These are phyloP conservation scores for Upupa epops DNA, from an alignment of 2,113 vertebrate genomes.

Conservation along the genomic window DNA sequence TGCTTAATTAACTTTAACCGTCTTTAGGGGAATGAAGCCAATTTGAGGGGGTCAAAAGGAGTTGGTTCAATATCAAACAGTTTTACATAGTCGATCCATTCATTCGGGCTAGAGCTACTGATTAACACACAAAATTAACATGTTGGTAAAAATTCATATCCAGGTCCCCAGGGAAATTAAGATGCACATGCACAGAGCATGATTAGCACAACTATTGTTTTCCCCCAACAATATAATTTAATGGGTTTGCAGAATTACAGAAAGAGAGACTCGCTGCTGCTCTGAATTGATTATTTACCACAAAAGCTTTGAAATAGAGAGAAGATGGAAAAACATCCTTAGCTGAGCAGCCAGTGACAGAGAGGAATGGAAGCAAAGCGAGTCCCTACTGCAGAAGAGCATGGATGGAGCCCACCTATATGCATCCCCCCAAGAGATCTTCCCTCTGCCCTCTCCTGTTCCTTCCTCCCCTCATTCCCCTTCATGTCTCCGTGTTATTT, in stretches of 20 bases:
- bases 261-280: conserved; percentile 78
- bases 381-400: not conserved
- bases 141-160: conserved; percentile 93
- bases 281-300: conserved; percentile 84
- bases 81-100: conserved; percentile 89
- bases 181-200: conserved; percentile 87
- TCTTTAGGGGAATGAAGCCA: conserved; percentile 91
- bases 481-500: not conserved
- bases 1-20: conserved; percentile 95
- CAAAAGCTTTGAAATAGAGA: conserved; percentile 78
- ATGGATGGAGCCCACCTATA: not conserved
- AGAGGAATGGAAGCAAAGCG: not conserved
- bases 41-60: conserved; percentile 91
- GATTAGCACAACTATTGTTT: conserved; percentile 92
- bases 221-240: conserved; percentile 89
- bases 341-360: conserved; percentile 57
- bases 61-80: conserved; percentile 89
- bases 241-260: conserved; percentile 88
- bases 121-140: conserved; percentile 93
- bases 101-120: conserved; percentile 86
- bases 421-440: not conserved
- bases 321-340: conserved; percentile 59
- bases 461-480: not conserved
- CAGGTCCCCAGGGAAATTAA: conserved; percentile 87
- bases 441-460: not conserved